Base-by-base conservation (phyloP, 2,888 invertebrate species). In the Notodonta dromedarius region DNA sequence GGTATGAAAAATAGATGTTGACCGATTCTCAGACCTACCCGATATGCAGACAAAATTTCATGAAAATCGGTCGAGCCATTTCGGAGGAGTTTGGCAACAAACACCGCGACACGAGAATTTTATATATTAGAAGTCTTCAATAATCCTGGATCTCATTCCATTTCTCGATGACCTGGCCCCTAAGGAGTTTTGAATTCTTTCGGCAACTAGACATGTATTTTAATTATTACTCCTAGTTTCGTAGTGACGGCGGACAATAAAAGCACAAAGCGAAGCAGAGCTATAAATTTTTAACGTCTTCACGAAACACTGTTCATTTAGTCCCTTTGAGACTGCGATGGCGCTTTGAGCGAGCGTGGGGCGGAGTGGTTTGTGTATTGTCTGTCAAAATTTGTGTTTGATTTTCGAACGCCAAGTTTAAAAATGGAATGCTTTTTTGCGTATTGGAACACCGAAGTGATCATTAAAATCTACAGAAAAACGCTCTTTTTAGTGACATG, bases 221-320 rank as follows among this genome's bases (percentile, higher is more conserved):
- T 81, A 78, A 79, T 82, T 79, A 78, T 79, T 69, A 73, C 76
- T 67, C 67, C 53, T 59, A 58, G 67, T 68, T 59, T 32, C 61
- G 57, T 58, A 65, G 79, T 75, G 73, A 73, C 75, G 70, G 73
- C 73, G 76, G 72, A 76, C 87, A 85, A 82, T 90, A 89, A 90
- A 87, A 88, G 85, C 84, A 84, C 80, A 84, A 87, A 86, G 87
- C 82, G 79, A 79, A 74, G 77, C 74, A 78, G 66, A 71, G 67
- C 79, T 78, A 84, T 91, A 89, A 87, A 90, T 89, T 88, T 89
- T 91, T 91, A 90, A 91, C 83, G 86, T 86, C 86, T 85, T 89
- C 83, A 82, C 84, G 79, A 88, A 89, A 86, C 85, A 79, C 69
- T 77, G 80, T 83, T 84, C 84, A 81, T 84, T 87, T 83, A 81